These are phyloP conservation scores for Nomada fucata DNA, from an alignment of 2,888 invertebrate genomes.

Conservation along the genomic window DNA sequence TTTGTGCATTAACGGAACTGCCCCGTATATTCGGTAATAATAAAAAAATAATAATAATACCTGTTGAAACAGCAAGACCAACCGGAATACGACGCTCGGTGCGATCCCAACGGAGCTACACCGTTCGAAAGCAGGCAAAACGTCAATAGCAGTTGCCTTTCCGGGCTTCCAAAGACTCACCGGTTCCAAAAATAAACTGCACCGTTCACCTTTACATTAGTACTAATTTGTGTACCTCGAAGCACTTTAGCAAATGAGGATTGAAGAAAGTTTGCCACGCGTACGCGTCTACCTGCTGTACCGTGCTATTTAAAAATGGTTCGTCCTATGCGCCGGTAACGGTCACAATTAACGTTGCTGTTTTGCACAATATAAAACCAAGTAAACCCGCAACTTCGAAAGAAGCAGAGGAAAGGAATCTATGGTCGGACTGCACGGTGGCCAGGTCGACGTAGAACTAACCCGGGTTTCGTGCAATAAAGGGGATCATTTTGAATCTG, in stretches of 20 bases:
- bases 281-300: neutral
- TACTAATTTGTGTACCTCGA: too few species aligned
- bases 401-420: constrained; percentile 40
- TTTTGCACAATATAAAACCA: neutral
- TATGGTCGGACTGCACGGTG: constrained; percentile 72
- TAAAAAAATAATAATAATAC: too few species aligned
- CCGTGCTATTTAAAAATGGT: neutral
- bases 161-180: too few species aligned
- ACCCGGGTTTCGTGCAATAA: constrained; percentile 84
- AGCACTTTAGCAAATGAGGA: neutral
- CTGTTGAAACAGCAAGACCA: too few species aligned
- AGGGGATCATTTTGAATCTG: constrained; percentile 86
- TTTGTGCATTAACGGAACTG: too few species aligned
- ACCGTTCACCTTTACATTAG: too few species aligned
- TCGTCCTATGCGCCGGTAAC: constrained; percentile 1
- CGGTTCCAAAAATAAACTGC: too few species aligned
- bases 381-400: neutral
- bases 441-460: constrained; percentile 78
- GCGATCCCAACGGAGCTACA: too few species aligned
- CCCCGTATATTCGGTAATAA: too few species aligned
- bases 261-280: neutral
- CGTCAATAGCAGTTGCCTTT: too few species aligned
- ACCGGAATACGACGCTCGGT: too few species aligned
- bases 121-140: too few species aligned
- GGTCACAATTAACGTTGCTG: constrained; percentile 14